Evolutionary conservation across 2,113 vertebrate species (phyloP), one percentile per base, ranked within the genome.

Genomic region (Craseonycteris thonglongyai): DNA sequence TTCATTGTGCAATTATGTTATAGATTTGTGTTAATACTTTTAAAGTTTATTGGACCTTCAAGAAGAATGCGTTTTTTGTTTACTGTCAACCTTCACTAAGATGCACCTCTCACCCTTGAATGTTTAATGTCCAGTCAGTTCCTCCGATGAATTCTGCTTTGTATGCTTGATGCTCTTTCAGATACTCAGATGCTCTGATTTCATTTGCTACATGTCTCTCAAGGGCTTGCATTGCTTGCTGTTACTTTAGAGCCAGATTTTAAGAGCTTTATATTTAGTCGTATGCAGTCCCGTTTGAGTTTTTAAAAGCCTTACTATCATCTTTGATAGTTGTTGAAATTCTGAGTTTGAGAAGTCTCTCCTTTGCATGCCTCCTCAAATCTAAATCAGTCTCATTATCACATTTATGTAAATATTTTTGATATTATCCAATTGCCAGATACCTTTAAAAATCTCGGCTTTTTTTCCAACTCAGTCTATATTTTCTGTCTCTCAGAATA

Each of bases 401-500:
- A 83, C 75, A 30, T 63, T 75, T 80, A 69, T 49, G 58, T 91
- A 90, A 93, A 90, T 88, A 94, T 75, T 85, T 90, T 85, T 74
- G 49, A 47, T 91, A 38, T 15, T 66, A 51, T 40, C 84, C 47
- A 63, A 4, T 90, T 88, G n/a, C 84, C 88, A 88, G 66, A 74
- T 80, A 93, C 65, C 88, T 96, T 88, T 90, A 72, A 88, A 88
- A 75, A 82, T 59, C 47, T 30, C 94, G 88, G 59, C 78, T 66
- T 90, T 88, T 88, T 63, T 74, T 13, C 76, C 71, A 58, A 51
- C 15, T 75, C 14, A 0, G n/a, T 66, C 95, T 97, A 42, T 93
- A 69, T 97, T 96, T 97, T 96, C 94, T 90, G 96, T 49, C 94
- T 96, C 97, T 98, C 92, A 14, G 95, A 90, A 89, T 76, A 82